Conservation (phyloP, 2,797 vertebrate species). For the Pogonophryne albipinna region DNA sequence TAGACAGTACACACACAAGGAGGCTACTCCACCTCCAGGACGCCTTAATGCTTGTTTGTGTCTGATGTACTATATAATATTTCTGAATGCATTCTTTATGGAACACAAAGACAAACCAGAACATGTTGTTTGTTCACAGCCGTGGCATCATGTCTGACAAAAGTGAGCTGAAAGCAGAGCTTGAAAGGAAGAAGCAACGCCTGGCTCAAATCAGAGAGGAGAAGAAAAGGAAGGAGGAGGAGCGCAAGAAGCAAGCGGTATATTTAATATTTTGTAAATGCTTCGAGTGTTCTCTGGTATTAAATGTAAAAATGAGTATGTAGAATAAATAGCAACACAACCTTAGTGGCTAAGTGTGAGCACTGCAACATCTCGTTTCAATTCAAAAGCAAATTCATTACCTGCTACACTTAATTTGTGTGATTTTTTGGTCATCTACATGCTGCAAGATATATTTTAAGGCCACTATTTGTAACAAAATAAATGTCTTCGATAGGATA, state of each 20-base stretch:
- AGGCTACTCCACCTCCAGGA: background rate
- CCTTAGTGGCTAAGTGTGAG: background rate
- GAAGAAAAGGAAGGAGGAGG: slow-evolving; percentile 98
- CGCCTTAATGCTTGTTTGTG: background rate
- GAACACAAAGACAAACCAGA: background rate
- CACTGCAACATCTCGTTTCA: background rate
- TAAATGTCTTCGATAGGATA: background rate
- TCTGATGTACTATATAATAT: background rate
- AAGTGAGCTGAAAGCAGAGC: slow-evolving; percentile 97
- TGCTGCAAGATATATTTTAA: background rate
- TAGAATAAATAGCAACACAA: too few species aligned
- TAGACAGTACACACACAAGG: background rate
- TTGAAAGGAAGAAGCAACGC: slow-evolving; percentile 97
- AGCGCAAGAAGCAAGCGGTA: slow-evolving; percentile 98
- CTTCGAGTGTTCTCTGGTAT: background rate
- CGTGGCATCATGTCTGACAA: slow-evolving; percentile 96
- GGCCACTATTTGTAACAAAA: background rate
- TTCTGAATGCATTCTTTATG: background rate
- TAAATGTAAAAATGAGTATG: background rate
- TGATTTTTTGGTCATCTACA: background rate
- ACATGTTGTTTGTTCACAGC: slow-evolving; percentile 52
- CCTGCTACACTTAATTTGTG: background rate
- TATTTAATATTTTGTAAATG: background rate
- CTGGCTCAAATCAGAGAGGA: slow-evolving; percentile 98
- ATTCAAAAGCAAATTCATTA: background rate